Base-by-base conservation (phyloP, 2,797 vertebrate genomes). In the Crossoptilon crossoptilon region DNA sequence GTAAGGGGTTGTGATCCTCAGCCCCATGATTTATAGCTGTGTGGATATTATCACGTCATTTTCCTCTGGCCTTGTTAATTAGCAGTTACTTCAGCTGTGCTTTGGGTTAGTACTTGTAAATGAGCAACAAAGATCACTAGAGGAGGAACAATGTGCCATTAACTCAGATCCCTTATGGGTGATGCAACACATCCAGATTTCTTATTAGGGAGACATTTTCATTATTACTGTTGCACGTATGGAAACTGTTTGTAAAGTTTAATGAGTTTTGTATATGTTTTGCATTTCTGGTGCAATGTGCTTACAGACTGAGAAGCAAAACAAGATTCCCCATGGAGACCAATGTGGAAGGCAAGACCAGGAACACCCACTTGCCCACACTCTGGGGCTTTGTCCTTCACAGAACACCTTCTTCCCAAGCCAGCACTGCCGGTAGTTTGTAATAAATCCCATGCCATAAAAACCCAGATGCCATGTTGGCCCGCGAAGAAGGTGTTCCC, bases 81-180 rank as follows among this genome's bases (percentile, higher is more conserved):
- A 82, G 70, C 41, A 69, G 77, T 64, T 91, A 44, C 62, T 94
- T 64, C 75, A 92, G 87, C 73, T 41, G 31, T 78, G 58, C 55
- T 43, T 74, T 91, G 24, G 31, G 81, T 84, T 91, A 94, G 93
- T 39, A 74, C 49, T 72, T 85, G 49, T 55, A 68, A 72, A 77
- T 37, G 64, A 83, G 29, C 59, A 90, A 68, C 43, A 60, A 72
- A 55, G 18, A 66, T 67, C 80, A 73, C 56, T 17, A 41, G 64
- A 75, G 53, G 56, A 88, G 60, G 70, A 93, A 83, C 82, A 72
- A 70, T 1, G 2, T 60, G 49, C 46, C 44, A 37, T 86, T 82
- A 77, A 67, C 26, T 92, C 55, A 19, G 27, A 74, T 37, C 41
- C 71, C 48, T 85, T 59, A 81, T 22, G 29, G 48, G 63, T 4